Conservation (phyloP, 2,888 invertebrate genomes). For the Lycaena phlaeas region DNA sequence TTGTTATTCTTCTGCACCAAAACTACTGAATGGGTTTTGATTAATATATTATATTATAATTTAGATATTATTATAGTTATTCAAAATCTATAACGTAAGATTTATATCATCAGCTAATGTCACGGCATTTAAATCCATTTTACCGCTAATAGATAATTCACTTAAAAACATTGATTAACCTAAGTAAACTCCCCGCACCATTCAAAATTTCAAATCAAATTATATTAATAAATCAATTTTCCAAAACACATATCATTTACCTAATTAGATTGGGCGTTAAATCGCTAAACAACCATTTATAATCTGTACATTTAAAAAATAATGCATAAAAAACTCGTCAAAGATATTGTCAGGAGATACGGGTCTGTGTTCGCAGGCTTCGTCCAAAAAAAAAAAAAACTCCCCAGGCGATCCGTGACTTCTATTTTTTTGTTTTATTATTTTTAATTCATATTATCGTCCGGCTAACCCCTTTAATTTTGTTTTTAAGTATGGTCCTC, state of each 20-base stretch:
- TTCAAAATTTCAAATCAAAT: slow-evolving; percentile 32
- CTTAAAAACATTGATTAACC: no score
- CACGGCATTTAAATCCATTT: no score
- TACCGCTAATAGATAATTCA: no score
- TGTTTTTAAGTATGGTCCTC: slow-evolving; percentile 71
- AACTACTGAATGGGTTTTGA: no score
- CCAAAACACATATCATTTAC: slow-evolving; percentile 71
- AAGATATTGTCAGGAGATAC: slow-evolving; percentile 72
- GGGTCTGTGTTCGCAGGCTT: slow-evolving; percentile 63
- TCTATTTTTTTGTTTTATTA: slow-evolving; percentile 70
- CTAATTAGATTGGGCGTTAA: slow-evolving; percentile 74
- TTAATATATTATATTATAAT: no score
- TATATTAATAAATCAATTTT: slow-evolving; percentile 23
- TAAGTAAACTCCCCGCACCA: no score
- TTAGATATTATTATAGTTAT: no score
- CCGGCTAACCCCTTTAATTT: slow-evolving; percentile 73
- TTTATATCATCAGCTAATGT: no score
- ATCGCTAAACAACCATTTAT: slow-evolving; percentile 72
- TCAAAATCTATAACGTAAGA: no score
- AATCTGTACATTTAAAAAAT: slow-evolving; percentile 72
- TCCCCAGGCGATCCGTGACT: slow-evolving; percentile 72
- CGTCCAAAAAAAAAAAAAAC: slow-evolving; percentile 55
- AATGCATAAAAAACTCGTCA: slow-evolving; percentile 71
- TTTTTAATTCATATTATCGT: slow-evolving; percentile 74
- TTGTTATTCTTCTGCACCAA: no score